Evolutionary conservation across 1,140 invertebrate genomes (phyloP), one percentile per base, ranked within the genome.

Genomic region (Musca vetustissima): DNA sequence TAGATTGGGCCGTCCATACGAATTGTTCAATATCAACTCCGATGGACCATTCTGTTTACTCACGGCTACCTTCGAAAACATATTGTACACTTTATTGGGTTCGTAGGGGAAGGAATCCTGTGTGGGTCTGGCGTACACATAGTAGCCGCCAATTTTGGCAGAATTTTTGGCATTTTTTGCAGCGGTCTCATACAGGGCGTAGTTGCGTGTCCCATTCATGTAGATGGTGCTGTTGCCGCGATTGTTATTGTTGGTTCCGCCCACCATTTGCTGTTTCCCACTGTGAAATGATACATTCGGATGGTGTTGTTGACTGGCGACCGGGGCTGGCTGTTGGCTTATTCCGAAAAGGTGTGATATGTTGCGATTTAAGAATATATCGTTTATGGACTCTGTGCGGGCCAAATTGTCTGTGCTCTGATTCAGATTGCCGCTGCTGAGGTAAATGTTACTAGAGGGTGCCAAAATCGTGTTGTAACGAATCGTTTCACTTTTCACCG

Each of bases 331-430:
- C 43, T 19, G 14, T 52, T 14, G 67, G 47, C 7, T 32, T 17
- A 79, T 43, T 0, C 77, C 77, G 53, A 79, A 79, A 7, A 79
- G 67, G 66, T 80, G 76, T 14, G 78, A 73, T 57, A 78, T 77
- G 64, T 80, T 80, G 28, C 78, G 78, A 68, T 80, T 80, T 24
- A 80, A 47, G 71, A 77, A 80, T n/a, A 80, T 80, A 48, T 80
- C 78, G 64, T 80, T 80, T 59, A 80, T 77, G 19, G 78, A 80
- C 66, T 80, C 78, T 7, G 69, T 71, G 11, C 64, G 64, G 7
- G 52, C 43, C 1, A 71, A 43, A 43, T 57, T 71, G 28, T 71
- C 70, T 7, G 64, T 52, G 21, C 52, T 67, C n/a, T 52, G 69
- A 7, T 67, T 67, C 1, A 57, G 9, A 71, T 73, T 13, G 4